Conservation (phyloP, 2,113 vertebrate genomes). For the Embiotoca jacksoni region DNA sequence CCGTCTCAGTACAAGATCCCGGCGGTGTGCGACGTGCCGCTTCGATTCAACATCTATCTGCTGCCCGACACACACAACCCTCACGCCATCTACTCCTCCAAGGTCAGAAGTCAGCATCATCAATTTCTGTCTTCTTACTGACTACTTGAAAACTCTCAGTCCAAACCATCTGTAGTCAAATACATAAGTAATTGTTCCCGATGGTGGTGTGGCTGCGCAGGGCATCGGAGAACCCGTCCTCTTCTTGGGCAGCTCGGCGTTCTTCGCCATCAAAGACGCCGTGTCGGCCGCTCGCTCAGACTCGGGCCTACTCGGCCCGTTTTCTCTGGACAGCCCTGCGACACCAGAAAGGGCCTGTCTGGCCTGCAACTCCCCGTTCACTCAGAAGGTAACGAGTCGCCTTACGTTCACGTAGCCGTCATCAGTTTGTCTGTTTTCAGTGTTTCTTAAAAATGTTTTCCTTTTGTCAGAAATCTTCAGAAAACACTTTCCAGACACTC, state of each 20-base stretch:
- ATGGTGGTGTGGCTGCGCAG: constrained; percentile 62
- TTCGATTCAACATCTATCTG: constrained; percentile 86
- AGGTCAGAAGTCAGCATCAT: constrained; percentile 75
- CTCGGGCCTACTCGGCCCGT: constrained; percentile 77
- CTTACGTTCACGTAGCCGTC: too few species aligned
- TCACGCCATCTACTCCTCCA: constrained; percentile 90
- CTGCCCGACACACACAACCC: constrained; percentile 84
- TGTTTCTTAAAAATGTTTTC: too few species aligned
- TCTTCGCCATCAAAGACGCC: constrained; percentile 89
- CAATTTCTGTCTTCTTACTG: not conserved
- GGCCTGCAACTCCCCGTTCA: constrained; percentile 87
- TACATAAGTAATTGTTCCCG: not conserved
- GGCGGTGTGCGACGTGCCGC: constrained; percentile 88
- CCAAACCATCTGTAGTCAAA: too few species aligned
- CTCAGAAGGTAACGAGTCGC: constrained; percentile 81
- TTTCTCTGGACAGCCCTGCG: constrained; percentile 85
- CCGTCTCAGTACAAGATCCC: constrained; percentile 91
- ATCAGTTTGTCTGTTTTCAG: too few species aligned
- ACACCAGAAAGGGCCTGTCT: constrained; percentile 84
- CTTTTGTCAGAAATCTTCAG: too few species aligned
- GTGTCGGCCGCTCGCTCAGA: constrained; percentile 79
- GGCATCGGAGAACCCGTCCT: constrained; percentile 86
- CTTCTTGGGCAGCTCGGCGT: constrained; percentile 87
- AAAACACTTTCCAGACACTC: not conserved
- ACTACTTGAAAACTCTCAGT: not conserved